A percentile compares a stretch with the other conserved stretches of the same genome.
Evolutionary conservation across 2,113 vertebrate species (phyloP).

Genomic region (Melospiza georgiana): DNA sequence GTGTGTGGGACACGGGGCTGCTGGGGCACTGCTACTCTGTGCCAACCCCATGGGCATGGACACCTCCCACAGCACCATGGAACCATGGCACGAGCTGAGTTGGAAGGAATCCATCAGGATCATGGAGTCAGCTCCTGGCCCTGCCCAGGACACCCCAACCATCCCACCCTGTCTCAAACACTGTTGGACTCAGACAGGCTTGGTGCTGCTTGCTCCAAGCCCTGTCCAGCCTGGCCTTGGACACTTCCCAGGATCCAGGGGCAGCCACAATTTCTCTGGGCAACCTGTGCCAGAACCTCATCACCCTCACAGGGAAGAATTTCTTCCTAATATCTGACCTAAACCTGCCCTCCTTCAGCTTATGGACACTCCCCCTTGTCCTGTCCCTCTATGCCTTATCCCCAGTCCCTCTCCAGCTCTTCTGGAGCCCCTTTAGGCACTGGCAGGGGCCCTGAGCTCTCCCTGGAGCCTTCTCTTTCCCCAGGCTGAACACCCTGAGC

Average conservation of each 20-base stretch:
- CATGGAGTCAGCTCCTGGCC: neutral
- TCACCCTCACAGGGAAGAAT: neutral
- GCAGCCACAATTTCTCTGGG: accelerated
- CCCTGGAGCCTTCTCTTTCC: neutral
- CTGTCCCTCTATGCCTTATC: neutral
- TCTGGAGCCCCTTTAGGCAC: neutral
- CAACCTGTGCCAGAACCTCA: neutral
- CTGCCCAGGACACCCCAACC: neutral
- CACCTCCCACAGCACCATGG: neutral
- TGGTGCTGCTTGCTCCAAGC: neutral
- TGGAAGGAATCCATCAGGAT: neutral
- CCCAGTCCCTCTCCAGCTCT: neutral
- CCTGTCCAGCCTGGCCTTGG: accelerated
- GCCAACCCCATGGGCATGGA: neutral
- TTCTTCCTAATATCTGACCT: neutral
- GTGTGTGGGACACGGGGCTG: neutral
- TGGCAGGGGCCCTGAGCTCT: neutral
- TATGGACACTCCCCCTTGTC: neutral
- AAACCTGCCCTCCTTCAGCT: neutral
- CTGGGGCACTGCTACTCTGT: neutral
- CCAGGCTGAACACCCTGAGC: neutral
- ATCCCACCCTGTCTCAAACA: neutral
- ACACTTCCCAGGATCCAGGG: neutral
- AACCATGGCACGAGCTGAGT: neutral
- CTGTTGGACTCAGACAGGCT: neutral